Percentiles rank a stretch among this genome's conserved stretches.
Conservation (phyloP, 2,113 vertebrate species). For the Anhinga anhinga region DNA sequence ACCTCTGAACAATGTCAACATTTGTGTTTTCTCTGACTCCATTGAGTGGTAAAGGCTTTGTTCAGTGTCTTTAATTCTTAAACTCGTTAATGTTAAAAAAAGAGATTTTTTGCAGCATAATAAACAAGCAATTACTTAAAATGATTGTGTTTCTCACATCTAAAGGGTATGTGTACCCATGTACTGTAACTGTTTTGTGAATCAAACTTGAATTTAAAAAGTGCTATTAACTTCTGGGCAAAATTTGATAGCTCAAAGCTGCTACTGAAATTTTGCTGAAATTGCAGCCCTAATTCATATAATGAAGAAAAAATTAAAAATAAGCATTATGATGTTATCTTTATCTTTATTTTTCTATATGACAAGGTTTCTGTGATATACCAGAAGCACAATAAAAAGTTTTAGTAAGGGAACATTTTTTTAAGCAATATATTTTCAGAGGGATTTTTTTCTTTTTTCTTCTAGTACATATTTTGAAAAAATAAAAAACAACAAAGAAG, state of each 20-base stretch:
- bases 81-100: background rate
- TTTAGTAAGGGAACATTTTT: background rate
- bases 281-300: background rate
- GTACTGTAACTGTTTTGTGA: background rate
- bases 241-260: background rate
- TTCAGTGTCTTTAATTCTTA: background rate
- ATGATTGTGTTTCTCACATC: constrained; percentile 19
- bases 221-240: background rate
- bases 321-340: background rate
- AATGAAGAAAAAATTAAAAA: background rate
- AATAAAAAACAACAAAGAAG: background rate
- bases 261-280: background rate
- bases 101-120: background rate
- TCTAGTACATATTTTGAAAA: background rate
- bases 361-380: background rate
- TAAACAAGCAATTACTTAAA: background rate
- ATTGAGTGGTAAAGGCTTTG: background rate
- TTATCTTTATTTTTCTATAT: too few species aligned
- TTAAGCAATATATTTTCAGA: background rate
- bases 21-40: background rate
- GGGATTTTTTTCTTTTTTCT: background rate
- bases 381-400: background rate
- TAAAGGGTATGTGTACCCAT: background rate
- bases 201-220: background rate
- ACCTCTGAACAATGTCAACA: background rate